A percentile compares a stretch with the other conserved stretches of the same genome.
Conservation (phyloP, 2,888 invertebrate species). For the Oxytorus armatus region DNA sequence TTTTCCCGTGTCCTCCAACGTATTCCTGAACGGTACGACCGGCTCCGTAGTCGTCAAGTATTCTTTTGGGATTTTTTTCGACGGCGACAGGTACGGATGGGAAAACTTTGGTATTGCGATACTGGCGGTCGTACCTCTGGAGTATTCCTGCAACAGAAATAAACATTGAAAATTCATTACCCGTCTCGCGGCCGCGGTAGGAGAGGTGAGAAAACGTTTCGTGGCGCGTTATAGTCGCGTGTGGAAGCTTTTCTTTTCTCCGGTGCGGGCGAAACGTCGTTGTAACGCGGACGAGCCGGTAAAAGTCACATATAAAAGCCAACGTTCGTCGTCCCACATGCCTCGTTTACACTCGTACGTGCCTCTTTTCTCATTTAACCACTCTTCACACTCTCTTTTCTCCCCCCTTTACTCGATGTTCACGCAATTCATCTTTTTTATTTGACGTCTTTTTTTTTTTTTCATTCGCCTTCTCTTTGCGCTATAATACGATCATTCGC, state of each 20-base stretch:
- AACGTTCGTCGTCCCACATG: slow-evolving; percentile 66
- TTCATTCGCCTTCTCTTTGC: neutral
- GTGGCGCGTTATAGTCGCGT: slow-evolving; percentile 22
- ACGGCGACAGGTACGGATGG: slow-evolving; percentile 85
- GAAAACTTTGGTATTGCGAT: slow-evolving; percentile 77
- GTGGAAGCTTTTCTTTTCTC: slow-evolving; percentile 40
- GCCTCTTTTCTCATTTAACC: slow-evolving; percentile 57
- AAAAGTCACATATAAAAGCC: slow-evolving; percentile 54
- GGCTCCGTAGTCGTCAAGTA: slow-evolving; percentile 88
- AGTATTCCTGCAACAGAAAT: slow-evolving; percentile 78
- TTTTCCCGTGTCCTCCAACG: slow-evolving; percentile 52
- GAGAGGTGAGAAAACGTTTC: slow-evolving; percentile 55
- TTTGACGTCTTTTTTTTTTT: slow-evolving; percentile 18
- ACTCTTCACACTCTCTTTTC: slow-evolving; percentile 42
- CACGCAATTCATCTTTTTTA: slow-evolving; percentile 31
- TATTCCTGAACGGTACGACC: slow-evolving; percentile 55
- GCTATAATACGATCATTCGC: slow-evolving; percentile 17
- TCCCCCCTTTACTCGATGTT: slow-evolving; percentile 28
- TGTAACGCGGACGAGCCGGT: slow-evolving; percentile 28
- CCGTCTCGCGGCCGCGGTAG: neutral
- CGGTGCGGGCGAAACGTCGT: slow-evolving; percentile 44
- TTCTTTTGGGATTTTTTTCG: slow-evolving; percentile 92
- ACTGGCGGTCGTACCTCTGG: slow-evolving; percentile 75
- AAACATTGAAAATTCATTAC: slow-evolving; percentile 49
- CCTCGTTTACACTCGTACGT: slow-evolving; percentile 61